Percentiles rank a stretch among this genome's conserved stretches.
Conservation (phyloP, 2,113 vertebrate genomes). For the Hiodon tergisus region DNA sequence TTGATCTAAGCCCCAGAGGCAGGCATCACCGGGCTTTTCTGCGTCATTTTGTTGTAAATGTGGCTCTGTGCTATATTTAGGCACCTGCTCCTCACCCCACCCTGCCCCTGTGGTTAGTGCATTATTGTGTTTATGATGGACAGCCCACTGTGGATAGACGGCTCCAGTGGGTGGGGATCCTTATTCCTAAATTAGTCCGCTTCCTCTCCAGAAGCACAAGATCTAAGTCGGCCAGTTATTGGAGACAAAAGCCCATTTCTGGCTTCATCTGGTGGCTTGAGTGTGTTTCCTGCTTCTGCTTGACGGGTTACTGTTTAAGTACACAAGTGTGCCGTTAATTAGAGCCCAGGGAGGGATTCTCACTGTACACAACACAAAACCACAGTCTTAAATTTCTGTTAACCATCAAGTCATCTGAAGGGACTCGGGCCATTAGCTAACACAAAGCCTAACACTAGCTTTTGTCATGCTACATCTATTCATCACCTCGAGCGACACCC, state of each 20-base stretch:
- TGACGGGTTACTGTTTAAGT: no score
- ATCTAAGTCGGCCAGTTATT: neutral
- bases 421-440: neutral
- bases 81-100: neutral
- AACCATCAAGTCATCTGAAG: neutral
- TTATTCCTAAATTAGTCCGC: neutral
- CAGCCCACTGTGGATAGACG: neutral
- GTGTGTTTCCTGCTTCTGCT: no score
- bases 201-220: conserved; percentile 2
- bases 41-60: neutral
- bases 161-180: neutral
- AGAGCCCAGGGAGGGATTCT: no score
- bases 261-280: no score
- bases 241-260: no score
- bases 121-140: neutral
- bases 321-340: no score
- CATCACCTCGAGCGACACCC: neutral
- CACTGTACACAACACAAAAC: neutral
- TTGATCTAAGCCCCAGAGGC: no score
- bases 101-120: neutral
- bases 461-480: neutral
- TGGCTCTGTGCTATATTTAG: neutral
- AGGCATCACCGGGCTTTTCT: neutral
- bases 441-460: neutral
- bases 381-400: neutral